Evolutionary conservation across 2,888 invertebrate species (phyloP), one percentile per base, ranked within the genome.

Genomic region (Chrysotoxum bicinctum): DNA sequence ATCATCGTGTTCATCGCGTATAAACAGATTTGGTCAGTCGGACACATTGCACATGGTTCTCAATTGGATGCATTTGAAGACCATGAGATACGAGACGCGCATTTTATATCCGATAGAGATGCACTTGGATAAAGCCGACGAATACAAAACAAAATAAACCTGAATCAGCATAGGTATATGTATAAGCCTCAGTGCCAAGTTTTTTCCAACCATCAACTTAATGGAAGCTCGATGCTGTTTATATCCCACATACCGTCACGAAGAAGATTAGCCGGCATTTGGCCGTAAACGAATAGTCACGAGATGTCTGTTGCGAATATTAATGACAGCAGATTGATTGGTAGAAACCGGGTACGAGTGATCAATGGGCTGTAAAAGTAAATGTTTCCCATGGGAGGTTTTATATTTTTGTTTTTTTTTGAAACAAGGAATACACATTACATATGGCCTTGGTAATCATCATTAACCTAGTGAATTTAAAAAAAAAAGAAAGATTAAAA

Each of bases 221-320:
- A 43, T 68, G 69, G 74, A 21, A 74, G 37, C 66, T 50, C 30
- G 12, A 50, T 50, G 72, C 66, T 50, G 54, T 66, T 66, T 50
- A 50, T 66, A 35, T 50, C 69, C 60, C 48, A 43, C 83, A 84
- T 84, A 56, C 52, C 83, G 43, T 75, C 83, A 79, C 74, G 83
- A 69, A 79, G 74, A 84, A 70, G 79, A 79, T 84, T 75, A 84
- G 74, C 70, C 70, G 79, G 78, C 70, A 74, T 79, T 78, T 78
- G 83, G 64, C 78, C 68, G 64, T 60, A 79, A 84, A 62, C 78
- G 83, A 66, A 64, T 79, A 56, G 64, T 66, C 74, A 78, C 64
- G 74, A 45, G 64, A 75, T 48, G 78, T 26, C 64, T 70, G 60
- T 43, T 64, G 64, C 50, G 83, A 84, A 79, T 84, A 70, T 84